Conservation (phyloP, 64 coral and sea anemone species). For the Orbicella faveolata region DNA sequence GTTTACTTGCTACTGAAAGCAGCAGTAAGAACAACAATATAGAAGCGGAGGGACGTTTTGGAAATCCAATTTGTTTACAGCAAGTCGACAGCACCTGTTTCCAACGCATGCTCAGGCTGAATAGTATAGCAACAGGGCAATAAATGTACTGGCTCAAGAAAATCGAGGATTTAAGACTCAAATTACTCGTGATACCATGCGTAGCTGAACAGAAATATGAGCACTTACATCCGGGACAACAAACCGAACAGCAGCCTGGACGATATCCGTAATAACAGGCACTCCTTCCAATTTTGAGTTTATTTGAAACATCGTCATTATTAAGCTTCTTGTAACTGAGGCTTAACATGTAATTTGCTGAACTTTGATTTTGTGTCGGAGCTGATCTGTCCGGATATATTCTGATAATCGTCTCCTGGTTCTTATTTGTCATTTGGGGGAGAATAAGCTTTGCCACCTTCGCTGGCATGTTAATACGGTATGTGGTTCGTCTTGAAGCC, state of each 20-base stretch:
- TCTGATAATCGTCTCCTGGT: slow-evolving; percentile 62
- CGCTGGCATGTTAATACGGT: slow-evolving; percentile 32
- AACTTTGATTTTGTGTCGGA: slow-evolving; percentile 1
- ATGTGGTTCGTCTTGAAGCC: slow-evolving; percentile 27
- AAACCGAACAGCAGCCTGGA: slow-evolving; percentile 32
- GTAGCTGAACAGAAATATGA: neutral
- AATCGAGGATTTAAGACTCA: no score
- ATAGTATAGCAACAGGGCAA: no score
- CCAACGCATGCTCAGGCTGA: no score
- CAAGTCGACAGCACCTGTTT: no score
- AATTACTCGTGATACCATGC: no score
- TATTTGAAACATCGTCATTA: neutral
- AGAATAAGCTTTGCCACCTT: slow-evolving; percentile 60
- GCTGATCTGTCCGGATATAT: slow-evolving; percentile 48
- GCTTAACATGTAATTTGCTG: slow-evolving; percentile 20
- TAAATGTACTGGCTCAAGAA: no score
- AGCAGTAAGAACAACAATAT: no score
- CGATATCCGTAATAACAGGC: neutral
- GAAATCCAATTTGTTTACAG: no score
- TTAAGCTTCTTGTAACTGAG: slow-evolving; percentile 35
- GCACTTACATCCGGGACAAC: slow-evolving; percentile 37
- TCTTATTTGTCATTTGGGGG: slow-evolving; percentile 57
- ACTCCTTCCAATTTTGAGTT: neutral
- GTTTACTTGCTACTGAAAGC: no score
- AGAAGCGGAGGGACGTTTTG: no score